phyloP scores from a whole-genome alignment of 2,888 invertebrate species.

The Digitonthophagus gazella region DNA sequence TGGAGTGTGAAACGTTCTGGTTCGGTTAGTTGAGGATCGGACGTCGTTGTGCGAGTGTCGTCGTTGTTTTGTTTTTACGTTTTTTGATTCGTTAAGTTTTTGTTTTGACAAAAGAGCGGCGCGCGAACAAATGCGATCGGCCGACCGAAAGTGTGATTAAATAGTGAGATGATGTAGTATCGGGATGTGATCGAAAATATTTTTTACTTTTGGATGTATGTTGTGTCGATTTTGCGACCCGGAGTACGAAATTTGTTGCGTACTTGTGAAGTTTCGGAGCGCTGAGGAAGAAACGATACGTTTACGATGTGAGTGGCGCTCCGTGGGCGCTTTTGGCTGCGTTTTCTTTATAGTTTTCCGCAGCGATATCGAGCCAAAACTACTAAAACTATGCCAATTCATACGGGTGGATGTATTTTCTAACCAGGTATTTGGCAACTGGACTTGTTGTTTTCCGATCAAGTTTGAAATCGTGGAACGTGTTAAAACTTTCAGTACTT shows the following conservation, averaged over 20 bases:
- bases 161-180: neutral
- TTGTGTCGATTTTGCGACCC: too few relatives aligned
- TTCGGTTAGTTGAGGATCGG: slow-evolving; percentile 24
- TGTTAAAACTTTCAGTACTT: too few relatives aligned
- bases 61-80: slow-evolving; percentile 16
- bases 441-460: neutral
- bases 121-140: neutral
- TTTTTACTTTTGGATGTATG: neutral
- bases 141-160: neutral
- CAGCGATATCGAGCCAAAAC: neutral
- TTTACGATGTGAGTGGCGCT: neutral
- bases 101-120: slow-evolving; percentile 14
- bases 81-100: slow-evolving; percentile 18
- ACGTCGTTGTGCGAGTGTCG: slow-evolving; percentile 21
- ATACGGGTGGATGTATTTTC: neutral
- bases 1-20: neutral
- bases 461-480: neutral
- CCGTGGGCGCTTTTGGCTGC: neutral
- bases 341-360: neutral
- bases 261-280: neutral
- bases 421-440: neutral
- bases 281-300: neutral
- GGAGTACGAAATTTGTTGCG: too few relatives aligned
- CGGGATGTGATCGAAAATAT: neutral
- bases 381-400: neutral